Conservation (phyloP, 2,888 invertebrate species). For the Phyllotreta striolata region DNA sequence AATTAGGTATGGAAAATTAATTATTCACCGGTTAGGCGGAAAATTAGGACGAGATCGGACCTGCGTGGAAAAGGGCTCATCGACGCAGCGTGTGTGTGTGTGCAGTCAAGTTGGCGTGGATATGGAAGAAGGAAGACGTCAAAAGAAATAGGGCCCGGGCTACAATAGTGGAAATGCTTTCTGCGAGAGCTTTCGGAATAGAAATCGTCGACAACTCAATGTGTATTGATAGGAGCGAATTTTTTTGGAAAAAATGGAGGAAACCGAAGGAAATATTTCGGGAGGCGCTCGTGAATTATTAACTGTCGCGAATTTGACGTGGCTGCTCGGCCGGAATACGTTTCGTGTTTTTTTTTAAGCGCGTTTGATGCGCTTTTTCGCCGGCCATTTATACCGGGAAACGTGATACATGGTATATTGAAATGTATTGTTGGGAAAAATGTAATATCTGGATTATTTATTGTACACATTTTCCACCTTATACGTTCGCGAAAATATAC, state of each 20-base stretch:
- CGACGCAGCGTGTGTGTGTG: conserved; percentile 16
- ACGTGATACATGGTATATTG: no score
- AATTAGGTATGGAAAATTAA: no score
- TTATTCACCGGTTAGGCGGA: no score
- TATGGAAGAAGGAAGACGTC: conserved; percentile 31
- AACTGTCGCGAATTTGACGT: conserved; percentile 30
- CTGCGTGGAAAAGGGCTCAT: conserved; percentile 20
- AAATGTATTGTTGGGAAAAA: no score
- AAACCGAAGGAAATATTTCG: conserved; percentile 26
- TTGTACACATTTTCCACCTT: no score
- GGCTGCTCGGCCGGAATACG: conserved; percentile 24
- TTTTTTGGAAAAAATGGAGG: conserved; percentile 27
- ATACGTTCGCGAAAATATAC: no score
- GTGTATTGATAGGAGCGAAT: conserved; percentile 34
- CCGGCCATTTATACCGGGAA: no score
- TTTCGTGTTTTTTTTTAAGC: conserved; percentile 20
- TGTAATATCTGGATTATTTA: no score
- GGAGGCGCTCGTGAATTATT: conserved; percentile 27
- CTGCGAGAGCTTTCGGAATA: conserved; percentile 36
- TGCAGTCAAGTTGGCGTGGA: conserved; percentile 28
- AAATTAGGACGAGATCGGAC: background rate
- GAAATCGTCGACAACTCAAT: conserved; percentile 37
- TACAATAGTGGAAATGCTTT: conserved; percentile 43
- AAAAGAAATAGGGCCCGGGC: conserved; percentile 46
- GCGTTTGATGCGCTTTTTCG: background rate